phyloP scores from a whole-genome alignment of 2,113 vertebrate species.

The Thryonomys swinderianus region DNA sequence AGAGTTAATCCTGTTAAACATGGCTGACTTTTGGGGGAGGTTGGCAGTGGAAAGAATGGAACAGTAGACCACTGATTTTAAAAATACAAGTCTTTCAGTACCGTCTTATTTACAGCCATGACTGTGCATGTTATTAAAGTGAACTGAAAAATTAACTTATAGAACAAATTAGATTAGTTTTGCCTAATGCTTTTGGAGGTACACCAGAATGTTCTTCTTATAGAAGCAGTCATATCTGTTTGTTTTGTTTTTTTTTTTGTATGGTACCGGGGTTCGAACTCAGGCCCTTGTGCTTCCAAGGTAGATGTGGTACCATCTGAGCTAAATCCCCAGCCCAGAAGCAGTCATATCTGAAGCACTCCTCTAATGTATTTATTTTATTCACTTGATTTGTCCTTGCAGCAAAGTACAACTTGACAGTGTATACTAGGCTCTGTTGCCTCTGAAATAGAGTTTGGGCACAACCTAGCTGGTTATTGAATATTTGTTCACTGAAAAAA shows the following conservation, averaged over 20 bases:
- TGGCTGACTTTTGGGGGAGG: not conserved
- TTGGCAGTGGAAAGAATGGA: not conserved
- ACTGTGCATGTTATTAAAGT: not conserved
- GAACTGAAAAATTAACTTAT: constrained; percentile 33
- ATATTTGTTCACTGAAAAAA: not conserved
- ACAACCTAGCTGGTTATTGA: not conserved
- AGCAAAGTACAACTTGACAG: not conserved
- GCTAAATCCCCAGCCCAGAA: not conserved
- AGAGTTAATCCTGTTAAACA: not conserved
- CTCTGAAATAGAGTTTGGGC: not conserved
- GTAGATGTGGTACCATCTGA: too few relatives aligned
- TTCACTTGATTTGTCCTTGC: not conserved
- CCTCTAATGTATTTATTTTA: not conserved
- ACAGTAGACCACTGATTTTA: not conserved
- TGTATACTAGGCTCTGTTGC: not conserved
- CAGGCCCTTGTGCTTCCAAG: too few relatives aligned
- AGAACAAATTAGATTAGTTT: not conserved
- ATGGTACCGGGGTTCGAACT: too few relatives aligned
- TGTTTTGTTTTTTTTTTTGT: too few relatives aligned
- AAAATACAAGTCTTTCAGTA: not conserved
- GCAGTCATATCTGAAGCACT: not conserved
- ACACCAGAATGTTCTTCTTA: not conserved
- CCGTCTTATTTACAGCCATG: not conserved
- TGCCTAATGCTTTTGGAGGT: not conserved
- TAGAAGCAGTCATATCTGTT: not conserved